Conservation (phyloP, 2,797 vertebrate species). For the Moxostoma hubbsi region DNA sequence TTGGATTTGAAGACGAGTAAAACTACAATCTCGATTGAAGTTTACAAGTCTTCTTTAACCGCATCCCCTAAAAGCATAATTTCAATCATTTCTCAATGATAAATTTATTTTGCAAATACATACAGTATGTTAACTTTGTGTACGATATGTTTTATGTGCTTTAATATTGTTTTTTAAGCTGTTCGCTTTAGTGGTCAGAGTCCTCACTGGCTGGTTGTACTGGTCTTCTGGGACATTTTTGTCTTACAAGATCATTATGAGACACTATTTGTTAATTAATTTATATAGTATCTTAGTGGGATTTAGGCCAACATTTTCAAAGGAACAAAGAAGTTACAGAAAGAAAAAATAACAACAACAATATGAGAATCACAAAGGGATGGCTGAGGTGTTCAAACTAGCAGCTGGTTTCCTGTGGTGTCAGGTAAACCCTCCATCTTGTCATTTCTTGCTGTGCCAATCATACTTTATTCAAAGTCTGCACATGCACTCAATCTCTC, state of each 20-base stretch:
- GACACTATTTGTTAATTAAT: background rate
- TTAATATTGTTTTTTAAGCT: too few relatives aligned
- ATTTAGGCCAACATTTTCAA: background rate
- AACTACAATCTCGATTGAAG: background rate
- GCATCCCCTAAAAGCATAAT: too few relatives aligned
- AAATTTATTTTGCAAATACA: background rate
- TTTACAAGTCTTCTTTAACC: background rate
- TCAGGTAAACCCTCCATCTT: slow-evolving; percentile 3
- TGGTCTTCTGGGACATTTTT: too few relatives aligned
- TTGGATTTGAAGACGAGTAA: background rate
- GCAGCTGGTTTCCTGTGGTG: slow-evolving; percentile 19
- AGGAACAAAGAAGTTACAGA: too few relatives aligned
- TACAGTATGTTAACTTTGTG: too few relatives aligned
- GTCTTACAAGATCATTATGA: too few relatives aligned
- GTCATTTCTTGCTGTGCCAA: background rate
- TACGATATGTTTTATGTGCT: too few relatives aligned
- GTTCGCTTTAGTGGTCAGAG: too few relatives aligned
- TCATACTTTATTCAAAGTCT: slow-evolving; percentile 16
- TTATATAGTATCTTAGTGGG: background rate
- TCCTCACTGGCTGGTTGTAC: too few relatives aligned
- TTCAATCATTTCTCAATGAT: background rate
- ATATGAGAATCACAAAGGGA: background rate
- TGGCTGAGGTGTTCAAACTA: background rate
- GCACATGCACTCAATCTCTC: background rate
- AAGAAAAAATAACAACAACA: background rate